Evolutionary conservation across 2,888 invertebrate species (phyloP), one percentile per base, ranked within the genome.

Genomic region (Tricholauxania praeusta): DNA sequence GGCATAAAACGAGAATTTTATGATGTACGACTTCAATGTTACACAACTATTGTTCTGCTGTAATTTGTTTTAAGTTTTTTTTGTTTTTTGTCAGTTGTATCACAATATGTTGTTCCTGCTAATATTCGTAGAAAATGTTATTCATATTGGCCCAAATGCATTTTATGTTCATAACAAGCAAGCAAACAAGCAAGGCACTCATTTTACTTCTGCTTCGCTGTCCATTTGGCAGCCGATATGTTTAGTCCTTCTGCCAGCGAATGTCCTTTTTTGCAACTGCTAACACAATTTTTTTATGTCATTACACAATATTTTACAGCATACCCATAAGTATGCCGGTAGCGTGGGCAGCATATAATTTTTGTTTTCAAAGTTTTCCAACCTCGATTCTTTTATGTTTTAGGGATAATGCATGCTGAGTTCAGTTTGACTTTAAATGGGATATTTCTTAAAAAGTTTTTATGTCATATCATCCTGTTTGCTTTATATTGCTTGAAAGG

Each of bases 31-130:
- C 14, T 47, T 49, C 59, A 72, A 64, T 66, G 62, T 60, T 65
- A 51, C 60, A 32, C 72, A 72, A 72, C 52, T 65, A 71, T 65
- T 71, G 71, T 59, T 59, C 12, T 65, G 10, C 19, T 65, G 32
- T 51, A 17, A n/a, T 60, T 8, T n/a, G 22, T 51, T 28, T 67
- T 15, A 17, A 17, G 57, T 59, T 14, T 12, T 60, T 48, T 65
- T 65, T 53, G 47, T n/a, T 49, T 52, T 70, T 39, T 39, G 39
- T 7, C 7, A 39, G 39, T 39, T 39, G 10, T 39, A 10, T 10
- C 10, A 39, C 70, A 62, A 70, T 32, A 62, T 70, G 62, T 28
- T 70, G 32, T 60, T 22, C 8, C n/a, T 28, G 57, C 19, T 39
- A 28, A 28, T 28, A 28, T 28, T 28, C 28, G 28, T 28, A 28